phyloP scores from a whole-genome alignment of 2,797 vertebrate genomes.

The Rallus crepitans region DNA sequence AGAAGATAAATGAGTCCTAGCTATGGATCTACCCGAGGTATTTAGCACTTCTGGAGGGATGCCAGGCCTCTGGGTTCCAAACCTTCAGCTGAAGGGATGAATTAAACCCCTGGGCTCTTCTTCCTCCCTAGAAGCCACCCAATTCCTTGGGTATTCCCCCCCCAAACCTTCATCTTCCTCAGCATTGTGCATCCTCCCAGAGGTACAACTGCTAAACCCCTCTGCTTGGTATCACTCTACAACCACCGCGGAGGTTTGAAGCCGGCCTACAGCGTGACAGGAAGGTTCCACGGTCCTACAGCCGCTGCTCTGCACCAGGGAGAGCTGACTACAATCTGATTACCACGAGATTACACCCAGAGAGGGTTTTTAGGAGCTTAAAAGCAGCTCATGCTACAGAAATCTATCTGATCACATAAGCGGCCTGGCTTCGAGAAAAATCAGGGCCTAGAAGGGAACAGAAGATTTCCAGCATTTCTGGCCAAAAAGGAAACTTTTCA shows the following conservation, averaged over 20 bases:
- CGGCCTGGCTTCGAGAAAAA: not conserved
- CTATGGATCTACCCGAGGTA: not conserved
- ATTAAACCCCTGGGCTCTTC: not conserved
- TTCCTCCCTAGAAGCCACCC: not conserved
- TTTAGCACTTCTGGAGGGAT: not conserved
- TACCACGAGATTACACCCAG: constrained; percentile 63
- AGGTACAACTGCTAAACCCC: not conserved
- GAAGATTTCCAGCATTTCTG: not conserved
- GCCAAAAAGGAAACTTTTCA: not conserved
- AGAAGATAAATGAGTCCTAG: not conserved
- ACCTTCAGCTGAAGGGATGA: too few species aligned
- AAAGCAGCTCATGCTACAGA: constrained; percentile 13
- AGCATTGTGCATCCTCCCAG: fast-evolving
- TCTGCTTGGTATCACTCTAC: not conserved
- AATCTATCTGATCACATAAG: constrained; percentile 16
- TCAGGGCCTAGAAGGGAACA: fast-evolving
- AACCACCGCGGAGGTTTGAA: not conserved
- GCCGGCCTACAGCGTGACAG: not conserved
- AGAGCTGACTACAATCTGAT: constrained; percentile 61
- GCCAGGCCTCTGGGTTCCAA: not conserved
- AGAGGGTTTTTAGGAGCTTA: constrained; percentile 26
- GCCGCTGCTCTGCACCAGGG: not conserved
- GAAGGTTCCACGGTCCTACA: not conserved
- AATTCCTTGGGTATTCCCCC: fast-evolving
- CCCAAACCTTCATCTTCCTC: not conserved